phyloP scores from a whole-genome alignment of 2,113 vertebrate genomes.

The Eulemur rufifrons region DNA sequence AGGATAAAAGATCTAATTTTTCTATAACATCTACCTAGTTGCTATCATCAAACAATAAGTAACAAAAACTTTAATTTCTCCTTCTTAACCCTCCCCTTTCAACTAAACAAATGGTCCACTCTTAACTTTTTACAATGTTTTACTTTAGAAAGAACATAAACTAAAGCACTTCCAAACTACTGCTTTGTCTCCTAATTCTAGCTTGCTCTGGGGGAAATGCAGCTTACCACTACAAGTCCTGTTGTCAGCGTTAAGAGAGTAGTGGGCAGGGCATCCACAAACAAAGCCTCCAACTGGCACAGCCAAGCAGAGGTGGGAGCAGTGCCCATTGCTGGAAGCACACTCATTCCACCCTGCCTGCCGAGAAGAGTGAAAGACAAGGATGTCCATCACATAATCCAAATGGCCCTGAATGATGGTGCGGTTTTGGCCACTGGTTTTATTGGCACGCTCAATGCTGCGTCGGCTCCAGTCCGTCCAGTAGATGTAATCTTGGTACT shows the following conservation, averaged over 20 bases:
- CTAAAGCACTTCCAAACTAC: background rate
- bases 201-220: background rate
- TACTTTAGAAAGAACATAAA: conserved; percentile 8
- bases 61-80: background rate
- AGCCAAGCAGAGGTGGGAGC: conserved; percentile 96
- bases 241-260: conserved; percentile 96
- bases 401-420: conserved; percentile 97
- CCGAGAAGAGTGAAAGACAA: conserved; percentile 96
- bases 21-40: conserved; percentile 35
- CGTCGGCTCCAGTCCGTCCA: conserved; percentile 99
- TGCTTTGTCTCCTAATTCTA: background rate
- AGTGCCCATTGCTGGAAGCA: conserved; percentile 96
- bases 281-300: conserved; percentile 92
- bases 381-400: conserved; percentile 99
- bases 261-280: conserved; percentile 97
- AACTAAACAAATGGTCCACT: conserved; percentile 6
- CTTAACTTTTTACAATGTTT: background rate
- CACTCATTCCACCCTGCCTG: conserved; percentile 98
- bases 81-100: background rate
- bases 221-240: conserved; percentile 96
- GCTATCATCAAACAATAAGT: background rate
- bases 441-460: conserved; percentile 98
- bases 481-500: conserved; percentile 99
- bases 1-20: conserved; percentile 18
- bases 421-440: conserved; percentile 97